Percentiles rank a stretch among this genome's conserved stretches.
These are phyloP conservation scores for Agonopterix alstromeriana DNA, from an alignment of 2,888 invertebrate genomes.

Conservation along the genomic window DNA sequence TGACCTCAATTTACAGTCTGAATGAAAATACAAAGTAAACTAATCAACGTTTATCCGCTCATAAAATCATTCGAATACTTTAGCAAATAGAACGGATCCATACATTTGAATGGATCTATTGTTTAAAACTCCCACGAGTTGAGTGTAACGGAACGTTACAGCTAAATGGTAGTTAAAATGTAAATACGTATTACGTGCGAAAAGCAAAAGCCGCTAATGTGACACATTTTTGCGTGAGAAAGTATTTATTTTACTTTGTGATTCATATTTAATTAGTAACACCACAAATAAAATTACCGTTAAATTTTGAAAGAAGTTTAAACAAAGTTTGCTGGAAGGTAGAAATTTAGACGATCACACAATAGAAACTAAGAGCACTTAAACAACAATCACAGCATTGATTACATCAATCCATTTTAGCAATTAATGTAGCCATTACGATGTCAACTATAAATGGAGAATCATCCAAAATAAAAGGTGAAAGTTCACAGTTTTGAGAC, in stretches of 20 bases:
- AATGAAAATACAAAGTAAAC: too few species aligned
- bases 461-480: constrained; percentile 19
- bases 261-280: too few species aligned
- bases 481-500: constrained; percentile 14
- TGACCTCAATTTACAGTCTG: too few species aligned
- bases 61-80: constrained; percentile 21
- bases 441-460: constrained; percentile 16
- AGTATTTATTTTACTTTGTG: constrained; percentile 9
- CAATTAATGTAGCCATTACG: constrained; percentile 19
- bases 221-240: constrained; percentile 36
- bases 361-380: neutral
- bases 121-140: constrained; percentile 59
- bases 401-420: constrained; percentile 20
- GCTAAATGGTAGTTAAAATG: constrained; percentile 35
- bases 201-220: constrained; percentile 23
- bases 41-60: constrained; percentile 8
- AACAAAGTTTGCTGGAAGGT: too few species aligned
- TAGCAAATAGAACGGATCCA: constrained; percentile 25
- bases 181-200: constrained; percentile 36
- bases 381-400: constrained; percentile 4
- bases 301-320: too few species aligned
- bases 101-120: constrained; percentile 49
- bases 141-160: constrained; percentile 51
- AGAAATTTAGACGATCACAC: neutral
- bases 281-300: too few species aligned